These are phyloP conservation scores for Eubasilissa regina DNA, from an alignment of 1,140 invertebrate species.

Conservation along the genomic window DNA sequence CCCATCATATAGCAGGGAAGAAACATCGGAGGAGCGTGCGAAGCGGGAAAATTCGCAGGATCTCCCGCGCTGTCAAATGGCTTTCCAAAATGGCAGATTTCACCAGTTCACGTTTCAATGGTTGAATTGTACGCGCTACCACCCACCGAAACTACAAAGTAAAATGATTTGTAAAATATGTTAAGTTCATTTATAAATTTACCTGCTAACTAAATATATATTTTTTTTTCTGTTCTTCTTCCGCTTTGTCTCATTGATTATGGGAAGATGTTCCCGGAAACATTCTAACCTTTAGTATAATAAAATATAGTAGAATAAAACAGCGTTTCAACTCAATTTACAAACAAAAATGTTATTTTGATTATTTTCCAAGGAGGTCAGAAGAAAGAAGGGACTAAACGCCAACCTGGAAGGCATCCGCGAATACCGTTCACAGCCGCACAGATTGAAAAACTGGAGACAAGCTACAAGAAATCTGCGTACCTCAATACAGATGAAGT, in stretches of 20 bases:
- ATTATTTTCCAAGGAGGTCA: constrained; percentile 60
- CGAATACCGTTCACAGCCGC: constrained; percentile 65
- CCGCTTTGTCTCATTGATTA: too few species aligned
- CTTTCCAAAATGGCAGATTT: constrained; percentile 35
- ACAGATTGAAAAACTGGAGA: constrained; percentile 65
- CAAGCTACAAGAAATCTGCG: constrained; percentile 65
- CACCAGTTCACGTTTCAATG: constrained; percentile 65
- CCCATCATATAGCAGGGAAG: constrained; percentile 28
- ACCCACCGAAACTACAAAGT: constrained; percentile 79
- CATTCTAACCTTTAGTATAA: too few species aligned
- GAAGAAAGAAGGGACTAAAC: constrained; percentile 64
- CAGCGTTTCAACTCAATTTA: too few species aligned
- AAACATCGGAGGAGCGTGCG: constrained; percentile 28
- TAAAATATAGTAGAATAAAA: too few species aligned
- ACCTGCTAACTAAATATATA: too few species aligned
- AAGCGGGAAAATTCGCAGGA: constrained; percentile 34
- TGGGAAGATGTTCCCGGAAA: too few species aligned
- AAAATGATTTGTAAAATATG: constrained; percentile 61
- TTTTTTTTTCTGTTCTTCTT: too few species aligned
- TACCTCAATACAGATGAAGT: constrained; percentile 68
- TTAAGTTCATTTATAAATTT: too few species aligned
- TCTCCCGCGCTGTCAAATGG: constrained; percentile 57
- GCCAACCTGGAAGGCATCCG: constrained; percentile 68
- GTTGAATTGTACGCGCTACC: constrained; percentile 80
- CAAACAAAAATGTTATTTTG: too few species aligned